These are phyloP conservation scores for Conchocele bisecta DNA, from an alignment of 2,888 invertebrate genomes.

Conservation along the genomic window DNA sequence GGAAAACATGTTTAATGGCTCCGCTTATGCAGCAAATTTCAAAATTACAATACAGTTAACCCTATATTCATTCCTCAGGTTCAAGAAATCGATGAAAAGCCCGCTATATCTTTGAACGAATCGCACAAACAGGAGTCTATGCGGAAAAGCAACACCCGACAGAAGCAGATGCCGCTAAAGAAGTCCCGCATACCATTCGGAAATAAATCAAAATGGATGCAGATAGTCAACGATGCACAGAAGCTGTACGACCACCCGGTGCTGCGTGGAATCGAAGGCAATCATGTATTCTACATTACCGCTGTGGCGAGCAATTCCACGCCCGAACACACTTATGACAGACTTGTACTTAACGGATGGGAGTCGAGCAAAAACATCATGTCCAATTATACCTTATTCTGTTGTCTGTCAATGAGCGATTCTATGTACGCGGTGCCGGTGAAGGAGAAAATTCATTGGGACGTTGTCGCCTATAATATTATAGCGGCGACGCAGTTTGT, in stretches of 20 bases:
- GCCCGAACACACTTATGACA: neutral
- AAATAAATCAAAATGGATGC: no score
- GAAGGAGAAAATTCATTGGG: neutral
- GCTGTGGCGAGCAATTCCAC: neutral
- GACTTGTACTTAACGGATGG: neutral
- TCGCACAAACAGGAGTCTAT: no score
- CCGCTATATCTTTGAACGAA: no score
- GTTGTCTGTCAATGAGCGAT: neutral
- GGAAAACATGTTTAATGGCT: no score
- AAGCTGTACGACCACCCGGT: neutral
- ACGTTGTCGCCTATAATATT: neutral
- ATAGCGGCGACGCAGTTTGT: conserved; percentile 1
- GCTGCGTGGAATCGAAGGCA: neutral
- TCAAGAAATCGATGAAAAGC: no score
- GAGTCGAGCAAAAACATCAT: neutral
- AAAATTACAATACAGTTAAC: no score
- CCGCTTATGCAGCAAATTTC: no score
- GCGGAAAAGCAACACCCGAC: no score
- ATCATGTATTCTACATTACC: neutral
- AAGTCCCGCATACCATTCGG: no score
- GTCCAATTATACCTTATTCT: neutral
- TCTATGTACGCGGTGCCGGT: neutral
- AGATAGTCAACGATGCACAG: neutral
- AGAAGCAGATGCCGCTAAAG: no score
- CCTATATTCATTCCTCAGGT: no score